Evolutionary conservation across 2,888 invertebrate species (phyloP), one percentile per base, ranked within the genome.

Genomic region (Diarsia mendica): DNA sequence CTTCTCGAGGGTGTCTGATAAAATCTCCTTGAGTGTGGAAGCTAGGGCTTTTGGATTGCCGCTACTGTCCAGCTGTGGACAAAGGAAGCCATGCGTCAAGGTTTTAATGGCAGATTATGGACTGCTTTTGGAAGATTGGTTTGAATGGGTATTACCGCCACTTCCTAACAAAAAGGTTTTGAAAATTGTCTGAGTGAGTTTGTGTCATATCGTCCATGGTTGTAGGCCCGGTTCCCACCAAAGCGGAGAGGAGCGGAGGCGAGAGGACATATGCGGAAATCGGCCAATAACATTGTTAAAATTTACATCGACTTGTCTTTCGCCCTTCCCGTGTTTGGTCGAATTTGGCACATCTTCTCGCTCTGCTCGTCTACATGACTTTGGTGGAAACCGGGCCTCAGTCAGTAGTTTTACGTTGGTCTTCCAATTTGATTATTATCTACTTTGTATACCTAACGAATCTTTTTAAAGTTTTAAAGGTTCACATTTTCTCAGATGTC

Each of bases 31-130:
- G 4, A 96, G 92, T 5, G 95, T 93, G 0, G 94, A 91, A 28
- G 96, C 95, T 72, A 96, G 81, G 0, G 92, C 93, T 83, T 92
- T 95, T 0, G 95, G 96, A 74, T 95, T 96, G 0, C 94, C 94
- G 39, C 92, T 92, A 86, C 95, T 96, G 87, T 96, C 94, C 89
- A 96, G 68, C 96, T 96, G 85, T 58, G 85, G 64, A 76, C 66
- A 73, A 72, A 60, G 20, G 6, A 55, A 64, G 44, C 18, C 11
- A n/a, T 28, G 39, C 28, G 61, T 61, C 13, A 70, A 55, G 15
- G 15, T 39, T 44, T 46, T 8, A 20, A 23, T 15, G 49, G 60
- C 33, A 69, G 3, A 39, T 28, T 48, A 15, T 48, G 13, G 3
- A 49, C 11, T 46, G 8, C 23, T 23, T 15, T 15, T 23, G 9